A percentile compares a stretch with the other conserved stretches of the same genome.
Conservation (phyloP, 2,888 invertebrate genomes). For the Drosophila maculinotata region DNA sequence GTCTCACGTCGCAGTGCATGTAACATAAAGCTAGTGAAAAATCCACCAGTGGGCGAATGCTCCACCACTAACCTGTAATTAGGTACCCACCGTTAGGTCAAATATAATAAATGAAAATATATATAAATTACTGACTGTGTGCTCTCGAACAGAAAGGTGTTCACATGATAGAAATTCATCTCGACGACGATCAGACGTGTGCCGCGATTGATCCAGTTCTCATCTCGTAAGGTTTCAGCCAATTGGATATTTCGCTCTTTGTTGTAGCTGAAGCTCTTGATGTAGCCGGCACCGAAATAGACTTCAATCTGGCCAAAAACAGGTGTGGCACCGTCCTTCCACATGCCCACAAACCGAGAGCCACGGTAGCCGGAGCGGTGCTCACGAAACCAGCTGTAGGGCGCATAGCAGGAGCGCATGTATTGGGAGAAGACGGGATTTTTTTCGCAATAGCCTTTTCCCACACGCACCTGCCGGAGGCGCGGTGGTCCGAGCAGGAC, state of each 20-base stretch:
- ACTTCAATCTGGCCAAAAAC: conserved; percentile 11
- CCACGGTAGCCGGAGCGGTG: neutral
- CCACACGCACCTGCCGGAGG: conserved; percentile 35
- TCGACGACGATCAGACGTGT: conserved; percentile 31
- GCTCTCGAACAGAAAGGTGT: conserved; percentile 23
- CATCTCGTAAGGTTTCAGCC: neutral
- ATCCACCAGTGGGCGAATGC: conserved; percentile 18
- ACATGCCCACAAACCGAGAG: neutral
- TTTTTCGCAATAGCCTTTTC: neutral
- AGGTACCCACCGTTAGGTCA: too few relatives aligned
- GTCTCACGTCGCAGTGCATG: conserved; percentile 7
- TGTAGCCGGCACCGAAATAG: conserved; percentile 38
- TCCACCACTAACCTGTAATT: conserved; percentile 18
- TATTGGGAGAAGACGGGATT: neutral
- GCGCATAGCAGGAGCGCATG: conserved; percentile 14
- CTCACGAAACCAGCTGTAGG: conserved; percentile 22
- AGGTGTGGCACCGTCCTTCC: neutral
- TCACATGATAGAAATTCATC: conserved; percentile 34
- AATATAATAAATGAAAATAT: too few relatives aligned
- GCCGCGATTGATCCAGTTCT: conserved; percentile 24
- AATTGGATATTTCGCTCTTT: conserved; percentile 1
- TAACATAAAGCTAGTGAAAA: conserved; percentile 4
- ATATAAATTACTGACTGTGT: conserved; percentile 33
- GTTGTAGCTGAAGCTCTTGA: conserved; percentile 13
- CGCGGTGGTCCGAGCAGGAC: conserved; percentile 43